phyloP scores from a whole-genome alignment of 2,797 vertebrate species.

The Tamandua tetradactyla region DNA sequence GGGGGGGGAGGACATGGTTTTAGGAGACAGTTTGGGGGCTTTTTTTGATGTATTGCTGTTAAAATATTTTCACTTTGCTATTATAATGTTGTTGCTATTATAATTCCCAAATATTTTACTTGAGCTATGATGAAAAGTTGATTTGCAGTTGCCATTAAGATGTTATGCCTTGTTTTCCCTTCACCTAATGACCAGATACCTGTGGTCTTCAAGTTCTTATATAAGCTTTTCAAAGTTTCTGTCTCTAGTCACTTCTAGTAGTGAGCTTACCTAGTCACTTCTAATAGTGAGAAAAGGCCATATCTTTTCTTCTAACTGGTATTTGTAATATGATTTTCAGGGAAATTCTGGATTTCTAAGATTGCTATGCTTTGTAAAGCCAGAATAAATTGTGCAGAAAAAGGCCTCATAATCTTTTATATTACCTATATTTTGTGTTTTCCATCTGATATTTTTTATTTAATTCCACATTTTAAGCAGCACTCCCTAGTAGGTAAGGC shows the following conservation, averaged over 20 bases:
- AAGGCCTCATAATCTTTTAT: rapidly evolving
- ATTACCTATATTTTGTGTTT: not conserved
- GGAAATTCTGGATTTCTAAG: not conserved
- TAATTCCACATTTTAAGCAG: not conserved
- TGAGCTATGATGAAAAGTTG: not conserved
- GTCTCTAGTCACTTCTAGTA: not conserved
- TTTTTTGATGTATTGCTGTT: not conserved
- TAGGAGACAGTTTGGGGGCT: too few species aligned
- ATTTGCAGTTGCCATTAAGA: too few species aligned
- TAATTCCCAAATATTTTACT: not conserved
- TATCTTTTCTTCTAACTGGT: not conserved
- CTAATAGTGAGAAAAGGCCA: too few species aligned
- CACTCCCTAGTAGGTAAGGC: not conserved
- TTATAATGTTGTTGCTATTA: too few species aligned
- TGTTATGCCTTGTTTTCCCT: rapidly evolving
- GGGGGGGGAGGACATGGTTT: too few species aligned
- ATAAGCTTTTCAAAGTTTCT: not conserved
- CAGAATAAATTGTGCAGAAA: rapidly evolving
- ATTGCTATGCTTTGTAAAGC: not conserved
- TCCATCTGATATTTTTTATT: not conserved
- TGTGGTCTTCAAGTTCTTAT: too few species aligned
- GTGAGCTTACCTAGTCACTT: not conserved
- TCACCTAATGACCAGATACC: not conserved
- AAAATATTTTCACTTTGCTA: not conserved
- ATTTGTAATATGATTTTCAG: not conserved